A percentile compares a stretch with the other conserved stretches of the same genome.
phyloP scores from a whole-genome alignment of 2,113 vertebrate genomes.

The Lophochroa leadbeateri region DNA sequence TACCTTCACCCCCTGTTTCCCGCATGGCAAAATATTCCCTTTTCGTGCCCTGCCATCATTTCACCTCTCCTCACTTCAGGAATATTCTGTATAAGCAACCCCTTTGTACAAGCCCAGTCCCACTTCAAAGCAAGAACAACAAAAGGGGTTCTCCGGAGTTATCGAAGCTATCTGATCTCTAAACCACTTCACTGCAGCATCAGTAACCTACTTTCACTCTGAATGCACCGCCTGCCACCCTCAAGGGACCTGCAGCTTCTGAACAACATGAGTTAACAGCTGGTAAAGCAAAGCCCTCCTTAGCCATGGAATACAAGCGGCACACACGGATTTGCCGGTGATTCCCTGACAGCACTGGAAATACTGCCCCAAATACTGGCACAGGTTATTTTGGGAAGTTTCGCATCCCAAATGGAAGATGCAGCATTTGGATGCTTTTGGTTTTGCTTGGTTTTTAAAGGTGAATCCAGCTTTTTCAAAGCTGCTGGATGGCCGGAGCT shows the following conservation, averaged over 20 bases:
- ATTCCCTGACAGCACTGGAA: not conserved
- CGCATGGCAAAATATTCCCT: not conserved
- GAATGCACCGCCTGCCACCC: constrained; percentile 38
- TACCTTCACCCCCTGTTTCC: too few relatives aligned
- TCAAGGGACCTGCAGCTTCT: constrained; percentile 65
- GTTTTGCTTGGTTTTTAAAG: not conserved
- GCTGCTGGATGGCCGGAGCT: not conserved
- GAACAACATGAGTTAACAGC: constrained; percentile 17
- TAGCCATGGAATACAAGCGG: not conserved
- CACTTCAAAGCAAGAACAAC: constrained; percentile 68
- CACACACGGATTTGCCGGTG: not conserved
- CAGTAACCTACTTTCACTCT: constrained; percentile 67
- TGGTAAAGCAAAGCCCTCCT: not conserved
- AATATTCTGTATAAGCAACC: constrained; percentile 35
- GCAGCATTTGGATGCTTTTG: not conserved
- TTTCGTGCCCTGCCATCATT: not conserved
- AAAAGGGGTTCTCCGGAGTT: constrained; percentile 7
- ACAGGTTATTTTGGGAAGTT: not conserved
- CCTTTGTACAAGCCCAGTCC: constrained; percentile 21
- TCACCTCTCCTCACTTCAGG: constrained; percentile 2
- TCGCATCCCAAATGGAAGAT: not conserved
- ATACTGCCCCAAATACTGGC: not conserved
- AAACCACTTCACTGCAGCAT: constrained; percentile 62
- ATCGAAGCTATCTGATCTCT: constrained; percentile 51
- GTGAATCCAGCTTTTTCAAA: not conserved